Evolutionary conservation across 2,888 invertebrate species (phyloP).

Genomic region (Sabellastarte sp.): DNA sequence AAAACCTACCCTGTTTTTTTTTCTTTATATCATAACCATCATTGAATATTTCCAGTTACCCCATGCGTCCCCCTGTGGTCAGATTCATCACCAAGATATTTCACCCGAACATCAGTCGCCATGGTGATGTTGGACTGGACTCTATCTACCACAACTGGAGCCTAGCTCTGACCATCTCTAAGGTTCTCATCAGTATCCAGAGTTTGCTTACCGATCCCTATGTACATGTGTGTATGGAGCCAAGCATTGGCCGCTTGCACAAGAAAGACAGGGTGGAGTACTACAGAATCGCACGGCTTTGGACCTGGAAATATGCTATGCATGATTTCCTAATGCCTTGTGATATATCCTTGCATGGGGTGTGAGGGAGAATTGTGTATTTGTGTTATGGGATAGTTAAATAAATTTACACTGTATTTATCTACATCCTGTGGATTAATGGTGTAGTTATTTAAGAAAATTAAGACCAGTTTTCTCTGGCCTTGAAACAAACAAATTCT

Average conservation of each 20-base stretch:
- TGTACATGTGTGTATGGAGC: conserved; percentile 88
- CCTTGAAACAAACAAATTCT: too few species aligned
- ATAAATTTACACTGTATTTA: too few species aligned
- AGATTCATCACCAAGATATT: conserved; percentile 89
- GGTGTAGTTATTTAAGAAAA: too few species aligned
- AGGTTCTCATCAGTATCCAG: conserved; percentile 60
- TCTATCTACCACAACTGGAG: conserved; percentile 96
- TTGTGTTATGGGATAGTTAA: too few species aligned
- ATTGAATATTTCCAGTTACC: conserved; percentile 70
- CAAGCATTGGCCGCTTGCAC: conserved; percentile 78
- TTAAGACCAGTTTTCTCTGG: too few species aligned
- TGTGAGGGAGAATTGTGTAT: too few species aligned
- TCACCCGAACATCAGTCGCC: conserved; percentile 91
- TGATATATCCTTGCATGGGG: conserved; percentile 10
- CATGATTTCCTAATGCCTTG: conserved; percentile 26
- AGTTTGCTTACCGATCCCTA: conserved; percentile 72
- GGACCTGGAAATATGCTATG: conserved; percentile 83
- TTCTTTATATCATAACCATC: too few species aligned
- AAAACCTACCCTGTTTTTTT: too few species aligned
- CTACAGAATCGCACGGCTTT: conserved; percentile 77
- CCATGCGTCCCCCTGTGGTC: conserved; percentile 87
- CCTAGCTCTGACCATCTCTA: conserved; percentile 86
- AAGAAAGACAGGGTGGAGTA: conserved; percentile 72
- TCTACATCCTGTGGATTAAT: too few species aligned
- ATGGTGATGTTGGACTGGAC: conserved; percentile 93